Evolutionary conservation across 2,797 vertebrate genomes (phyloP).

Genomic region (Darevskia nairensis): DNA sequence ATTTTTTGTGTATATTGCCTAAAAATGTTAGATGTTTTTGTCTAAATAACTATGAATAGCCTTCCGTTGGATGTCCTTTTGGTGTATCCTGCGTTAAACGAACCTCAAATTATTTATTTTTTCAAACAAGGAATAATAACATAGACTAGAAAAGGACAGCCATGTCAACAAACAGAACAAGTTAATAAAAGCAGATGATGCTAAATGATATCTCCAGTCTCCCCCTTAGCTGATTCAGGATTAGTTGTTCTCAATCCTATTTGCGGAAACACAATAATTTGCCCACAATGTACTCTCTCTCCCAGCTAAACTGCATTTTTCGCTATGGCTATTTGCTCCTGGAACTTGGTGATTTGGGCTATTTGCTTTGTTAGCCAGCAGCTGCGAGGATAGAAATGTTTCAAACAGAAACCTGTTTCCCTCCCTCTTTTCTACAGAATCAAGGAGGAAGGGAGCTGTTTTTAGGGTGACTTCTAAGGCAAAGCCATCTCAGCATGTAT

Average conservation of each 20-base stretch:
- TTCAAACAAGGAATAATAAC: neutral
- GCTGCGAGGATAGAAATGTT: constrained; percentile 31
- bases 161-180: no score
- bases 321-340: neutral
- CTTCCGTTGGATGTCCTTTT: neutral
- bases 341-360: neutral
- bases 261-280: neutral
- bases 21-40: neutral
- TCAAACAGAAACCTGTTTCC: constrained; percentile 21
- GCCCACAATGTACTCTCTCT: neutral
- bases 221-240: neutral
- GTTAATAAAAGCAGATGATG: neutral
- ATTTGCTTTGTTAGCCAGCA: constrained; percentile 9
- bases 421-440: constrained; percentile 4
- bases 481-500: constrained; percentile 28
- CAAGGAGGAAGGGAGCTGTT: constrained; percentile 27
- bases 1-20: neutral
- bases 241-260: neutral
- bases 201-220: neutral
- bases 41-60: neutral
- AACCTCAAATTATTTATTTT: neutral
- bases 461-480: constrained; percentile 32
- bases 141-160: neutral
- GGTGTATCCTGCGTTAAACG: no score
- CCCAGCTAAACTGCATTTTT: neutral